Conservation (phyloP, 2,113 vertebrate genomes). For the Cyphomyrus plagiostoma region DNA sequence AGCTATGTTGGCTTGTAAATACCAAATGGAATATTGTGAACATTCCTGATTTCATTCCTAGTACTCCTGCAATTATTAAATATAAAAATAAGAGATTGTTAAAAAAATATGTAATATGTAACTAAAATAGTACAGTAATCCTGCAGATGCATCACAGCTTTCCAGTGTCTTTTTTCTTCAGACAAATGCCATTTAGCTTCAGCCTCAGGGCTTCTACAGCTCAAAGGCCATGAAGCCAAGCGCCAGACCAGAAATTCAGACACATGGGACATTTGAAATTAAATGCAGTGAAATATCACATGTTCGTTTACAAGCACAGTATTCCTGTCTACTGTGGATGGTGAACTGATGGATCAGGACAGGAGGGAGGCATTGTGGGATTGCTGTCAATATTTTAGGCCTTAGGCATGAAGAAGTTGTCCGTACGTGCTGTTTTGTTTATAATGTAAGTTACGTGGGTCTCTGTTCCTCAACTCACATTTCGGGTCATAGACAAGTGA, state of each 20-base stretch:
- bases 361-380: background rate
- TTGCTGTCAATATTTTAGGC: background rate
- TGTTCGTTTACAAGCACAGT: background rate
- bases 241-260: background rate
- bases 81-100: background rate
- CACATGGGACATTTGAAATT: background rate
- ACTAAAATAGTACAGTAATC: background rate
- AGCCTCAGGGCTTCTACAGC: background rate
- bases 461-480: background rate
- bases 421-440: background rate
- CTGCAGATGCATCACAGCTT: background rate
- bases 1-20: background rate
- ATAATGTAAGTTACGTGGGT: background rate
- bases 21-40: background rate
- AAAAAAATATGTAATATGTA: background rate
- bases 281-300: background rate
- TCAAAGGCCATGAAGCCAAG: conserved; percentile 1
- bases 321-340: background rate
- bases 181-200: background rate
- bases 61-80: background rate
- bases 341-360: background rate
- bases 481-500: background rate
- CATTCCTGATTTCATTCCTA: background rate
- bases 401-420: background rate
- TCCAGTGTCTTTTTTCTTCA: background rate